These are phyloP conservation scores for Apodemia hepburni DNA, from an alignment of 2,888 invertebrate species.

Conservation along the genomic window DNA sequence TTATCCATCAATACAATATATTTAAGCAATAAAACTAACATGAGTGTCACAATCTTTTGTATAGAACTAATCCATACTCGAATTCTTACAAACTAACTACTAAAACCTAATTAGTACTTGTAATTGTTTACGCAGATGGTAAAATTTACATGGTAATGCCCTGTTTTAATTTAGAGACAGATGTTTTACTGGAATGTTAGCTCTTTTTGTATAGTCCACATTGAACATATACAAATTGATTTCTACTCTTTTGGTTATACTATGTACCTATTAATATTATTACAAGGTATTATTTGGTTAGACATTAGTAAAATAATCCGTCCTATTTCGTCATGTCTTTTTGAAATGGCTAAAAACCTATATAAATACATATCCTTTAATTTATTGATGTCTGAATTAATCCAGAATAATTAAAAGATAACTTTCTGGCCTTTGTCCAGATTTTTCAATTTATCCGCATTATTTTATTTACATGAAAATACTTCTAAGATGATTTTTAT, in stretches of 20 bases:
- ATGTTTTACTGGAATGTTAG: not conserved
- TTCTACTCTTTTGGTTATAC: not conserved
- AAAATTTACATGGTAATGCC: not conserved
- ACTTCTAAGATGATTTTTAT: too few relatives aligned
- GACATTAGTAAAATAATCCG: not conserved
- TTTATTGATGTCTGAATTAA: too few relatives aligned
- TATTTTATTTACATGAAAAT: too few relatives aligned
- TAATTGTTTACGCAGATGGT: not conserved
- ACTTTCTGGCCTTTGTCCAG: too few relatives aligned
- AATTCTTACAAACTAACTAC: constrained; percentile 28
- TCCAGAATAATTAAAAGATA: too few relatives aligned
- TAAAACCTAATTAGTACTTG: constrained; percentile 31
- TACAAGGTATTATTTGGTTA: not conserved
- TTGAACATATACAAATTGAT: not conserved
- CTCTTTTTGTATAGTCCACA: not conserved
- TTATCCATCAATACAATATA: constrained; percentile 28
- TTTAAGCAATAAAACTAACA: constrained; percentile 31
- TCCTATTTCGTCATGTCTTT: not conserved
- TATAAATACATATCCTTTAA: too few relatives aligned
- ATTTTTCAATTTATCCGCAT: too few relatives aligned
- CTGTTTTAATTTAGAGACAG: not conserved
- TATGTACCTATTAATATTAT: not conserved
- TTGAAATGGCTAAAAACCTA: not conserved
- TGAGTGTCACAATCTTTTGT: constrained; percentile 26
- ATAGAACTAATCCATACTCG: constrained; percentile 31